Evolutionary conservation across 1,140 invertebrate species (phyloP).

Genomic region (Cecropterus lyciades): DNA sequence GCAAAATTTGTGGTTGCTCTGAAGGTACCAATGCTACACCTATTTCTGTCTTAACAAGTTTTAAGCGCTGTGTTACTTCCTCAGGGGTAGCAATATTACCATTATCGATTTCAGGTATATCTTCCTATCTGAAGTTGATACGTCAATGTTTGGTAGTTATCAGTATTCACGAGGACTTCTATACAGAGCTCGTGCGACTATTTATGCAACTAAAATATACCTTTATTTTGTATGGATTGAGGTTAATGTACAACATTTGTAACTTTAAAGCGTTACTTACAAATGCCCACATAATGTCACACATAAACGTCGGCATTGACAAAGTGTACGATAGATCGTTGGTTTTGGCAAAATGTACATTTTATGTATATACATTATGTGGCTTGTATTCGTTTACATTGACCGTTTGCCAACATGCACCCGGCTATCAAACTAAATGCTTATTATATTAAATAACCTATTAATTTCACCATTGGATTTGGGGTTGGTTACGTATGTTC

Average conservation of each 20-base stretch:
- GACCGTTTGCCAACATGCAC: slow-evolving; percentile 36
- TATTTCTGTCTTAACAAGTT: no score
- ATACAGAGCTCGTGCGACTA: no score
- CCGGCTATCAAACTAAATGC: slow-evolving; percentile 29
- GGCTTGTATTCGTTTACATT: slow-evolving; percentile 32
- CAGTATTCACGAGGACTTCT: no score
- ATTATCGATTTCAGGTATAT: no score
- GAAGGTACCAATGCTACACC: no score
- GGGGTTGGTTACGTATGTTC: not conserved
- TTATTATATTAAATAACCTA: slow-evolving; percentile 28
- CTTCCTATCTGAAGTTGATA: no score
- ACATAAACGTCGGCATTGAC: slow-evolving; percentile 22
- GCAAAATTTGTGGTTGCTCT: no score
- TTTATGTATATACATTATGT: slow-evolving; percentile 29
- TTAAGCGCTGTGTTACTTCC: no score
- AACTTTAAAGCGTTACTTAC: slow-evolving; percentile 15
- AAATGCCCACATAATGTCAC: slow-evolving; percentile 25
- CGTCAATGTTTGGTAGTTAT: no score
- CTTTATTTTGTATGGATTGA: slow-evolving; percentile 11
- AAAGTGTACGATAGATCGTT: slow-evolving; percentile 20
- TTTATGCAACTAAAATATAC: no score
- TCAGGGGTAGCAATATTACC: no score
- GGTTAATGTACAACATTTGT: slow-evolving; percentile 24
- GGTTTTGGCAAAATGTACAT: slow-evolving; percentile 21
- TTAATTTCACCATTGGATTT: slow-evolving; percentile 1